Evolutionary conservation across 2,888 invertebrate species (phyloP).

Genomic region (Limnephilus rhombicus): DNA sequence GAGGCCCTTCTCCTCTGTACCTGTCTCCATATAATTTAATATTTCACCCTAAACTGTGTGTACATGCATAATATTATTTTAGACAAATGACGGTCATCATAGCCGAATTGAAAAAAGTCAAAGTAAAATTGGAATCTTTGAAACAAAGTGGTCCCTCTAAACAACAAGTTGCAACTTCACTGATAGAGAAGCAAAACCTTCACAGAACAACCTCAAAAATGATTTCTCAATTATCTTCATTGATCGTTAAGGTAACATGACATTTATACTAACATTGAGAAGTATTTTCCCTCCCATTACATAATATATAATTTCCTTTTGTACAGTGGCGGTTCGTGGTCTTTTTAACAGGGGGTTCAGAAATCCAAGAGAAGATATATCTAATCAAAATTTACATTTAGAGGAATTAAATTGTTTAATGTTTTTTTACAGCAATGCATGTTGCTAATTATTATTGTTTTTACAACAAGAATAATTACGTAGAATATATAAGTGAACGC

Average conservation of each 20-base stretch:
- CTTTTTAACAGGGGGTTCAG: too few species aligned
- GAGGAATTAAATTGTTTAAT: too few species aligned
- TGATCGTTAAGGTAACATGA: slow-evolving; percentile 72
- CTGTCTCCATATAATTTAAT: not conserved
- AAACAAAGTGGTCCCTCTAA: slow-evolving; percentile 72
- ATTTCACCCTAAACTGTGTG: not conserved
- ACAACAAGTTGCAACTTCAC: slow-evolving; percentile 71
- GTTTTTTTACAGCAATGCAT: too few species aligned
- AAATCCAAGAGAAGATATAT: too few species aligned
- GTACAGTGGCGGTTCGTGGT: too few species aligned
- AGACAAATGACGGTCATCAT: slow-evolving; percentile 71
- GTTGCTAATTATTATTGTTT: too few species aligned
- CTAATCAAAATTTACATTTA: too few species aligned
- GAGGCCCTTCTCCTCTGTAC: not conserved
- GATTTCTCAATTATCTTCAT: slow-evolving; percentile 69
- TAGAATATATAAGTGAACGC: too few species aligned
- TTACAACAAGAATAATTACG: too few species aligned
- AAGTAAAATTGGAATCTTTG: slow-evolving; percentile 72
- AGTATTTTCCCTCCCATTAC: not conserved
- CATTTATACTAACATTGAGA: not conserved
- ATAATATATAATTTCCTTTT: not conserved
- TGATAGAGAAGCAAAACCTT: slow-evolving; percentile 70
- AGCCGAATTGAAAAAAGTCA: slow-evolving; percentile 73
- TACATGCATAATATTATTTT: not conserved
- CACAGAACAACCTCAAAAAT: slow-evolving; percentile 69